A percentile compares a stretch with the other conserved stretches of the same genome.
Evolutionary conservation across 2,113 vertebrate species (phyloP).

Genomic region (Lontra canadensis): DNA sequence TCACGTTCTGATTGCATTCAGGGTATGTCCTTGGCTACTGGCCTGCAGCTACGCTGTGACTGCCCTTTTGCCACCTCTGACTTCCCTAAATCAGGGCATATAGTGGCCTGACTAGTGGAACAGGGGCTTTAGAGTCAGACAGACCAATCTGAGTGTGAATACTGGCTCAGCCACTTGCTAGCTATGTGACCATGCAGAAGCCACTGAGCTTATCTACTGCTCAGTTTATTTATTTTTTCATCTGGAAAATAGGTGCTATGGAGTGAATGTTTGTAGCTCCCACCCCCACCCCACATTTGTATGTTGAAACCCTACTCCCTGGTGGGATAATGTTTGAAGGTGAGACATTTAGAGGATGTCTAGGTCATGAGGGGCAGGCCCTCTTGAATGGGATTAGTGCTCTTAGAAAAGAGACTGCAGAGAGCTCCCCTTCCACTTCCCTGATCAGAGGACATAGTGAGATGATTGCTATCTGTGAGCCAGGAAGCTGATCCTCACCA

Average conservation of each 20-base stretch:
- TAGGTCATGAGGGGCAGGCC: too few species aligned
- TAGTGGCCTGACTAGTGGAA: neutral
- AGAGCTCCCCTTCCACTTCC: neutral
- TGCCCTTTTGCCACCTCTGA: neutral
- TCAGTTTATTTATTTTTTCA: conserved; percentile 17
- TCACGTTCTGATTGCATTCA: neutral
- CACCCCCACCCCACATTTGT: neutral
- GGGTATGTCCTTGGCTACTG: neutral
- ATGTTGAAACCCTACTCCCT: neutral
- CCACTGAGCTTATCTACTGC: neutral
- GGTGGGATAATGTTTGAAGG: neutral
- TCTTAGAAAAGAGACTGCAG: neutral
- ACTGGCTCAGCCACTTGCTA: neutral
- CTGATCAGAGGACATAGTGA: neutral
- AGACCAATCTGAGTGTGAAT: neutral
- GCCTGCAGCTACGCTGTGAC: neutral
- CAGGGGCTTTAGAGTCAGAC: neutral
- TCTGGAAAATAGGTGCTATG: neutral
- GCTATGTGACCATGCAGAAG: neutral
- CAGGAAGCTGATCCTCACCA: too few species aligned
- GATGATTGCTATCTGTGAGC: neutral
- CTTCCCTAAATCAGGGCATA: neutral
- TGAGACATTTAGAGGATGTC: neutral
- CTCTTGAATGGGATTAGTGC: neutral
- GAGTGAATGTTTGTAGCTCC: neutral